Conservation (phyloP, 2,888 invertebrate species). For the Leucophenga maculata region DNA sequence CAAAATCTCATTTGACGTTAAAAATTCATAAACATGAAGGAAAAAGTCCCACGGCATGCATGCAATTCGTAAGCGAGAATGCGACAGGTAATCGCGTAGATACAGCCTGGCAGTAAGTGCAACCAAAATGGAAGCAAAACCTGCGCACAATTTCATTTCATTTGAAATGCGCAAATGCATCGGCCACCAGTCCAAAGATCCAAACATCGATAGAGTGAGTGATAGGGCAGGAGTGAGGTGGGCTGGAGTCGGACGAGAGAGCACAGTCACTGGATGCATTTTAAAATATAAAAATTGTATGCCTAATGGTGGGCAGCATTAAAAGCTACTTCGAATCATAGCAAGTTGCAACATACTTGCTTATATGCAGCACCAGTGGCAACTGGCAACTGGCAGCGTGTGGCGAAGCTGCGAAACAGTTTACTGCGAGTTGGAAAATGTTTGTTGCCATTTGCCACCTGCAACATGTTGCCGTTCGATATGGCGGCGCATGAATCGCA, state of each 20-base stretch:
- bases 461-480: constrained; percentile 35
- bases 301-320: constrained; percentile 26
- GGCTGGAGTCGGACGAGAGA: neutral
- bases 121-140: neutral
- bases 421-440: constrained; percentile 26
- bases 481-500: no score
- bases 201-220: neutral
- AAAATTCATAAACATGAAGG: constrained; percentile 22
- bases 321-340: constrained; percentile 13
- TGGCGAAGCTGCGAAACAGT: constrained; percentile 32
- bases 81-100: neutral
- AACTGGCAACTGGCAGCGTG: constrained; percentile 41
- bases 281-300: constrained; percentile 20
- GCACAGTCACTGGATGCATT: neutral
- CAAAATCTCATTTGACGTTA: constrained; percentile 25
- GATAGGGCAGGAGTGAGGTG: neutral
- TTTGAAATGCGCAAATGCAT: constrained; percentile 16
- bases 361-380: constrained; percentile 5
- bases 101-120: neutral
- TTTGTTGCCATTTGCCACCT: constrained; percentile 35
- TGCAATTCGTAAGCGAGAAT: neutral
- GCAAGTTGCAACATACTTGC: constrained; percentile 19
- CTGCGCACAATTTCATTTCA: constrained; percentile 14
- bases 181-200: neutral
- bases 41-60: constrained; percentile 21